Evolutionary conservation across 2,797 vertebrate genomes (phyloP).

Genomic region (Coregonus sp.): DNA sequence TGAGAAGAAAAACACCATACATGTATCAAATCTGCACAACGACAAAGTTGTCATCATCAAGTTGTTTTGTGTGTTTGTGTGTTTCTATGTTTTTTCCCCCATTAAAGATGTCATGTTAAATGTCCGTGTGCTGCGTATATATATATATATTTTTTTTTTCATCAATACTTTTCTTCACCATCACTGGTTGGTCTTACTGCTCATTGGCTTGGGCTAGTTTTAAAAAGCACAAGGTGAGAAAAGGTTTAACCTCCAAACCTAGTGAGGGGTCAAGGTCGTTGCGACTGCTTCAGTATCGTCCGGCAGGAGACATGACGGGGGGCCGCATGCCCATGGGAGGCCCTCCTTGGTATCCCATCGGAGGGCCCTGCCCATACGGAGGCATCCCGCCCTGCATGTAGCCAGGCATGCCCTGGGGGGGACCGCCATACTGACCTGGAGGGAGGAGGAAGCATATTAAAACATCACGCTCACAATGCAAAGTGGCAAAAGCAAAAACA

Average conservation of each 20-base stretch:
- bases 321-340: slow-evolving; percentile 98
- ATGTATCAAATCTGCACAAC: slow-evolving; percentile 87
- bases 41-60: slow-evolving; percentile 62
- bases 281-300: slow-evolving; percentile 93
- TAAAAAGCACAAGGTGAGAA: slow-evolving; percentile 91
- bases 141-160: slow-evolving; percentile 50
- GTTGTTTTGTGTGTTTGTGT: slow-evolving; percentile 63
- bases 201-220: slow-evolving; percentile 70
- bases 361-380: slow-evolving; percentile 94
- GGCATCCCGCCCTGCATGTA: slow-evolving; percentile 96
- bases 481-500: not conserved
- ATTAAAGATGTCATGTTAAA: slow-evolving; percentile 83
- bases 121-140: slow-evolving; percentile 83
- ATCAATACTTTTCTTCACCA: slow-evolving; percentile 81
- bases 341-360: slow-evolving; percentile 95
- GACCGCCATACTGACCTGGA: slow-evolving; percentile 93
- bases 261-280: slow-evolving; percentile 81
- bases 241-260: slow-evolving; percentile 99
- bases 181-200: slow-evolving; percentile 81
- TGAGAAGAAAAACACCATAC: slow-evolving; percentile 86
- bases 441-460: slow-evolving; percentile 9
- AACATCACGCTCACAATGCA: not conserved
- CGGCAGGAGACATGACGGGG: slow-evolving; percentile 97
- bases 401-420: slow-evolving; percentile 95
- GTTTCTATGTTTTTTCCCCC: slow-evolving; percentile 61